Base-by-base conservation (phyloP, 2,113 vertebrate genomes). In the Microtus pennsylvanicus region DNA sequence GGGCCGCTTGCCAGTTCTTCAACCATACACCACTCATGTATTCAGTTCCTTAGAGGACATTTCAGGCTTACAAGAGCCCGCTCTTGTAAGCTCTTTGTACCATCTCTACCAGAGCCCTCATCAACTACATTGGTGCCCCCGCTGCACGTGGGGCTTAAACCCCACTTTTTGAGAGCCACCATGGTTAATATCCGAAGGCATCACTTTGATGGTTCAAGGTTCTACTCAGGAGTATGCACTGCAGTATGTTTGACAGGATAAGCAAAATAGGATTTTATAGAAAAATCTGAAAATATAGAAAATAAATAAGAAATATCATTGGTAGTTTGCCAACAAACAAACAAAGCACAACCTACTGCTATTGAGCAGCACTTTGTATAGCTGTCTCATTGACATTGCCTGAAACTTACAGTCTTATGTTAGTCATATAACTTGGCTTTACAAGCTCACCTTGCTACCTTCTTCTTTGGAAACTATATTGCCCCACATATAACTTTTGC, bases 281-380 rank as follows among this genome's bases (percentile, higher is more conserved):
- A 86, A 81, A 90, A 92, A 24, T 38, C n/a, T 11, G 83, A 87
- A 96, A 89, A 93, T 65, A 61, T 63, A 90, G 83, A 82, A 96
- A 89, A 93, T 65, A 55, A 77, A 87, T 33, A 22, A 58, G 85
- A 69, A n/a, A 42, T 77, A 52, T 5, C 50, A 33, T 22, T 89
- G 4, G 26, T 11, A 33, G n/a, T 52, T 17, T 5, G 76, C 22
- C 13, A 70, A 75, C 45, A 81, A 82, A 78, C 22, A 58, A 58
- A 58, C 55, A 55, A 55, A 55, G 35, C 30, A 69, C 28, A 58
- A 4, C 86, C 24, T 45, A 1, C 24, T 80, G 3, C 63, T n/a
- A 19, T 28, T 50, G 72, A n/a, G 42, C 9, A 35, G n/a, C 5
- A 2, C 67, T 35, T 86, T 55, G 30, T 38, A 3, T 21, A 55